A percentile compares a stretch with the other conserved stretches of the same genome.
Conservation (phyloP, 2,888 invertebrate genomes). For the Cantharis nigra region DNA sequence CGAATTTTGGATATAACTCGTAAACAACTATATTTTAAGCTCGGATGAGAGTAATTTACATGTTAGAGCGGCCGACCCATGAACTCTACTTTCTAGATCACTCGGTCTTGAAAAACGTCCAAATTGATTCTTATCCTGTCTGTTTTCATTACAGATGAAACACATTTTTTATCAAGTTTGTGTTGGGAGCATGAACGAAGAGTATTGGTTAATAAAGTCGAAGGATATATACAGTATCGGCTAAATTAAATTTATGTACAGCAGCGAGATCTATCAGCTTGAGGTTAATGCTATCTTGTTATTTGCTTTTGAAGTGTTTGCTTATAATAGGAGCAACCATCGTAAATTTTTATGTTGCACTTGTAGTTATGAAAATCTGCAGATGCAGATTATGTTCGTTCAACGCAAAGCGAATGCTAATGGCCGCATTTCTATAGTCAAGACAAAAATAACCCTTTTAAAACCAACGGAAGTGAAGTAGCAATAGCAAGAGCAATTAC, state of each 20-base stretch:
- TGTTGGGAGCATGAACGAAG: not conserved
- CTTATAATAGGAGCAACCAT: not conserved
- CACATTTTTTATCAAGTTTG: not conserved
- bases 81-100: not conserved
- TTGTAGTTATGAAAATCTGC: not conserved
- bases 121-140: not conserved
- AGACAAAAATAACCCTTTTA: slow-evolving; percentile 24
- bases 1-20: not conserved
- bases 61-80: not conserved
- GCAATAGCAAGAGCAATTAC: slow-evolving; percentile 15
- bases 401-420: slow-evolving; percentile 11
- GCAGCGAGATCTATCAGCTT: not conserved
- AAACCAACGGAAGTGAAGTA: slow-evolving; percentile 20
- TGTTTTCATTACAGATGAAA: not conserved
- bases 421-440: slow-evolving; percentile 11
- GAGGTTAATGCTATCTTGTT: not conserved
- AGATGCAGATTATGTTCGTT: slow-evolving; percentile 17
- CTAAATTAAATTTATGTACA: not conserved
- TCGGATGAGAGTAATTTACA: not conserved
- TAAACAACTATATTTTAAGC: no score
- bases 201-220: not conserved
- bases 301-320: not conserved
- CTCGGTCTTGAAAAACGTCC: not conserved
- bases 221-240: not conserved
- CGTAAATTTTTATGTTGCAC: not conserved